Base-by-base conservation (phyloP, 1,140 invertebrate species). In the Aphelinus certus region DNA sequence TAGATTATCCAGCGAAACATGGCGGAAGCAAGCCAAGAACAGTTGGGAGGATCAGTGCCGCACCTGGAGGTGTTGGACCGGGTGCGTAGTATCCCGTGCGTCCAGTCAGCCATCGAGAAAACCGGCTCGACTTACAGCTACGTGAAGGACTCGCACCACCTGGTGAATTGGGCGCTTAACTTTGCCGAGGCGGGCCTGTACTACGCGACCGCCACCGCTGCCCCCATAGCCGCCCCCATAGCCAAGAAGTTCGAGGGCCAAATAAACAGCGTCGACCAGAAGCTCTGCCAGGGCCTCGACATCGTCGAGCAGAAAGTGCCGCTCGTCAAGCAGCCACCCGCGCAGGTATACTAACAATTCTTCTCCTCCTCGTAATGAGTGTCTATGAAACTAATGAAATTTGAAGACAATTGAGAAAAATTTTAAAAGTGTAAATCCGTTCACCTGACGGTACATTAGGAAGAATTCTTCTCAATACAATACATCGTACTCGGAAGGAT, bases 91-190 rank as follows among this genome's bases (percentile, higher is more conserved):
- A 87, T 92, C 73, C 91, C 91, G 0, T 84, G 91, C 3, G 87
- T 92, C 9, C 88, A 90, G 77, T 89, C 88, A 42, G 91, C 91
- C 0, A 90, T 89, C 77, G 89, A 90, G 79, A 91, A 90, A 77
- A 90, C 90, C 2, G 88, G 88, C 75, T 89, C 87, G 68, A 90
- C 91, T 43, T 92, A 92, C 77, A 87, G 87, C 49, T 89, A 89
- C 79, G 84, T 92, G 6, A 92, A 92, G 83, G 89, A 89, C 83
- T 86, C 85, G 9, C 81, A 87, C 81, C 79, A 88, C 64, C 71
- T 89, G 10, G 72, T 89, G 45, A 88, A 87, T 61, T 89, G 88
- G 88, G 88, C 88, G 3, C 67, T 90, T 3, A 84, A 79, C 58
- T 85, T 87, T 43, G 88, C 88, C 3, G 89, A 90, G 77, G 86